A percentile compares a stretch with the other conserved stretches of the same genome.
Evolutionary conservation across 2,113 vertebrate genomes (phyloP).

Genomic region (Neolamprologus tretocephalus): DNA sequence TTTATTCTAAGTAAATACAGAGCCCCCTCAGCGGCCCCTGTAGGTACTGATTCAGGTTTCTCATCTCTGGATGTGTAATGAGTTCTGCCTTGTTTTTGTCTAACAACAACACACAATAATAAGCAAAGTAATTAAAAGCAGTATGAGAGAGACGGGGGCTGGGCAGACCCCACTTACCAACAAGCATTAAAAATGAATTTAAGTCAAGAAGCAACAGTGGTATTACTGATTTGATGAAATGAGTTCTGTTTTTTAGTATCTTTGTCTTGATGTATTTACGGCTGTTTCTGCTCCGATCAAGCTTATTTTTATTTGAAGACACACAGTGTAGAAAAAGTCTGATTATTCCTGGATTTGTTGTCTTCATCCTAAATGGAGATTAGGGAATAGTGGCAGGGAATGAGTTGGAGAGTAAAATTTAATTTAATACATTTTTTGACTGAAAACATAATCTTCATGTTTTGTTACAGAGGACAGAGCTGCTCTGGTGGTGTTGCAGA

Average conservation of each 20-base stretch:
- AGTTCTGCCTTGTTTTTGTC: slow-evolving; percentile 73
- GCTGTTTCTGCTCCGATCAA: background rate
- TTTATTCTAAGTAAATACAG: slow-evolving; percentile 52
- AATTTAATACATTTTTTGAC: slow-evolving; percentile 35
- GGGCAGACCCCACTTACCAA: slow-evolving; percentile 40
- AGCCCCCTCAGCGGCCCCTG: slow-evolving; percentile 49
- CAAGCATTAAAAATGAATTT: slow-evolving; percentile 53
- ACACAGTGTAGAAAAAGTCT: slow-evolving; percentile 8
- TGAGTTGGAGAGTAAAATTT: slow-evolving; percentile 42
- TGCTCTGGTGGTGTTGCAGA: slow-evolving; percentile 43
- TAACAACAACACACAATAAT: slow-evolving; percentile 67
- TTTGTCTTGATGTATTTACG: background rate
- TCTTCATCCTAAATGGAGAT: background rate
- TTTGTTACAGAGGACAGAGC: slow-evolving; percentile 40
- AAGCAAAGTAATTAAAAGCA: slow-evolving; percentile 75
- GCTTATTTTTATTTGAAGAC: slow-evolving; percentile 46
- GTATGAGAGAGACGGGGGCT: slow-evolving; percentile 14
- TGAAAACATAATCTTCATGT: slow-evolving; percentile 47
- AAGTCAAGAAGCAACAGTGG: slow-evolving; percentile 33
- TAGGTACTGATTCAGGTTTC: slow-evolving; percentile 65
- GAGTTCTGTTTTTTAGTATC: slow-evolving; percentile 20
- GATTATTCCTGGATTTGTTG: background rate
- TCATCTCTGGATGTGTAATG: slow-evolving; percentile 69
- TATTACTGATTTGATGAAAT: slow-evolving; percentile 35
- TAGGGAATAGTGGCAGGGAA: background rate